phyloP scores from a whole-genome alignment of 2,113 vertebrate species.

The Sylvia atricapilla region DNA sequence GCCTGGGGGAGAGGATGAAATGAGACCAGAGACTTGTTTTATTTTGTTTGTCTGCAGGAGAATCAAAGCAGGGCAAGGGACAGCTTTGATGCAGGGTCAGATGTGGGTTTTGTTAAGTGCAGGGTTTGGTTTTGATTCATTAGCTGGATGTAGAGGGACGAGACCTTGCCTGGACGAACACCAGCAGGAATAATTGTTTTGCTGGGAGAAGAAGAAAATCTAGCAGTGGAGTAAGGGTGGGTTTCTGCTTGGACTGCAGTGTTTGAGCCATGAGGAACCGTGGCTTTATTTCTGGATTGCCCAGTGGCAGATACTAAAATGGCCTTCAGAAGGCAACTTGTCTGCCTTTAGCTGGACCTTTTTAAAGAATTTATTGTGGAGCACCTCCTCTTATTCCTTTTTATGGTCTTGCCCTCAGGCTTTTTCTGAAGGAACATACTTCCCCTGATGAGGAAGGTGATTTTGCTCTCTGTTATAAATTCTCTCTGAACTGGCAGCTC shows the following conservation, averaged over 20 bases:
- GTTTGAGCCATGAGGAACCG: neutral
- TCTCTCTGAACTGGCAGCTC: too few relatives aligned
- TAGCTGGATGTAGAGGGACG: neutral
- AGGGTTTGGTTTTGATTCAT: slow-evolving; percentile 23
- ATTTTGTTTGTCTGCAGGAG: neutral
- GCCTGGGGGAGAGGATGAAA: slow-evolving; percentile 19
- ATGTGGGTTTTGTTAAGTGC: neutral
- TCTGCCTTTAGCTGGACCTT: neutral
- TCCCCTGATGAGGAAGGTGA: too few relatives aligned
- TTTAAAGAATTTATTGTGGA: neutral
- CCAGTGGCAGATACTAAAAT: neutral
- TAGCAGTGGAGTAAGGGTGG: neutral
- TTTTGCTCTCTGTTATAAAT: too few relatives aligned
- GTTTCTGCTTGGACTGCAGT: neutral
- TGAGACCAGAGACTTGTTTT: slow-evolving; percentile 17
- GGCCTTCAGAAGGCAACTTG: neutral
- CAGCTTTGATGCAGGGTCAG: slow-evolving; percentile 29
- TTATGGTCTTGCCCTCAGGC: neutral
- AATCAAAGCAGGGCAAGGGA: slow-evolving; percentile 21
- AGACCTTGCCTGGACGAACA: neutral
- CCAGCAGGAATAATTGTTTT: neutral
- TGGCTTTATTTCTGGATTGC: neutral
- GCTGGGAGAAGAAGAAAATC: neutral
- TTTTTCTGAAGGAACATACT: too few relatives aligned
- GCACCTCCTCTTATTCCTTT: neutral